phyloP scores from a whole-genome alignment of 2,113 vertebrate species.

The Gopherus evgoodei region DNA sequence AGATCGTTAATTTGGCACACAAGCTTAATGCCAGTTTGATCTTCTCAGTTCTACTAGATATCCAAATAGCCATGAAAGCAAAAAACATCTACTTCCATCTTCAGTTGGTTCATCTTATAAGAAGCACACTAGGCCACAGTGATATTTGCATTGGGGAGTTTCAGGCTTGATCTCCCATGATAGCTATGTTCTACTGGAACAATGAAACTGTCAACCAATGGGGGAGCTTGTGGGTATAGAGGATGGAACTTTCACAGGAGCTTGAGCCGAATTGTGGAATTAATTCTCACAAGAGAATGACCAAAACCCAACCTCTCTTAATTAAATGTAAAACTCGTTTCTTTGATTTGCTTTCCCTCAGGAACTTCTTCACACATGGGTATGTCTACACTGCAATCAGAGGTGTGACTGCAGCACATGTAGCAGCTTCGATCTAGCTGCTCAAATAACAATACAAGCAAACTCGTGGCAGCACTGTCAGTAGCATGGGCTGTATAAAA shows the following conservation, averaged over 20 bases:
- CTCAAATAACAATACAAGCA: constrained; percentile 34
- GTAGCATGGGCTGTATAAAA: neutral
- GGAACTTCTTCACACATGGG: constrained; percentile 29
- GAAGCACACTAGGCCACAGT: neutral
- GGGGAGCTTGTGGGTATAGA: neutral
- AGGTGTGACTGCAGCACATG: neutral
- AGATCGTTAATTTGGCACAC: neutral
- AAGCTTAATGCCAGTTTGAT: neutral
- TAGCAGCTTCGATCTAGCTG: neutral
- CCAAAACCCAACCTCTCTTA: neutral
- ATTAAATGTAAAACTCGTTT: neutral
- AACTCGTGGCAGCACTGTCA: neutral
- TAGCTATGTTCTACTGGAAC: neutral
- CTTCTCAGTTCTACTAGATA: neutral
- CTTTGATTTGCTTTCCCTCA: neutral
- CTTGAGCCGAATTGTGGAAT: neutral
- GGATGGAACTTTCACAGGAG: neutral
- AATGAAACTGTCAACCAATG: neutral
- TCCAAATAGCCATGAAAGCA: neutral
- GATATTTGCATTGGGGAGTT: neutral
- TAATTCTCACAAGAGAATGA: neutral
- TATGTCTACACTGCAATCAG: neutral
- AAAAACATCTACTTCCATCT: neutral
- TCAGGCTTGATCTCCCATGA: neutral
- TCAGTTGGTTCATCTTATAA: neutral